Base-by-base conservation (phyloP, 2,113 vertebrate species). In the Antechinus flavipes region DNA sequence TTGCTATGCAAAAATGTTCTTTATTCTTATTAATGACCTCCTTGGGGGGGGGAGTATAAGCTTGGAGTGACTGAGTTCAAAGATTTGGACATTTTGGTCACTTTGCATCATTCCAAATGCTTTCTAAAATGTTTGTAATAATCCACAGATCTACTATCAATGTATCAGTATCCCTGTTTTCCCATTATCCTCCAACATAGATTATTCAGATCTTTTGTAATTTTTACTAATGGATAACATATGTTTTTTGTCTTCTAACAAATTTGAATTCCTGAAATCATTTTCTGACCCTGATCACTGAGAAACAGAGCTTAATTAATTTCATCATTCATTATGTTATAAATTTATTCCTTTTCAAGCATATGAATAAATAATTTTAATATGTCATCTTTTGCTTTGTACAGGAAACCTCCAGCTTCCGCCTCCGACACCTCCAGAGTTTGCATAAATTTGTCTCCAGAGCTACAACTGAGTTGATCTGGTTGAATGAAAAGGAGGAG, bases 401-500 rank as follows among this genome's bases (percentile, higher is more conserved):
- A 53, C 98, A 99, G 99, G 99, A 99, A 98, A 99, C 99, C 54
- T 99, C 99, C 42, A 99, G 99, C 98, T 99, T 99, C 98, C 99
- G 99, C 92, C 99, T 99, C 97, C 99, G 98, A 42, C 99, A 99
- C 97, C 98, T 99, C 93, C 99, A 99, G 98, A 99, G 99, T 98
- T 97, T 99, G 96, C 99, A 99, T 0, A 98, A 98, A 0, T 99
- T 99, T 54, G 99, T 99, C 98, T 99, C 99, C 8, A 98, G 98
- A 92, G 99, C 99, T 98, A 99, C 99, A 0, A 98, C 99, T 30
- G 99, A 99, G 98, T 99, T 99, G 96, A 99, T 99, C 96, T 99
- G 99, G 99, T 99, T 99, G 96, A 99, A 99, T 35, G 99, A 99
- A 98, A 99, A 99, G 96, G 99, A 99, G 98, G 99, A 99, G 98